Conservation (phyloP, 2,113 vertebrate genomes). For the Cyanoramphus novaezelandiae region DNA sequence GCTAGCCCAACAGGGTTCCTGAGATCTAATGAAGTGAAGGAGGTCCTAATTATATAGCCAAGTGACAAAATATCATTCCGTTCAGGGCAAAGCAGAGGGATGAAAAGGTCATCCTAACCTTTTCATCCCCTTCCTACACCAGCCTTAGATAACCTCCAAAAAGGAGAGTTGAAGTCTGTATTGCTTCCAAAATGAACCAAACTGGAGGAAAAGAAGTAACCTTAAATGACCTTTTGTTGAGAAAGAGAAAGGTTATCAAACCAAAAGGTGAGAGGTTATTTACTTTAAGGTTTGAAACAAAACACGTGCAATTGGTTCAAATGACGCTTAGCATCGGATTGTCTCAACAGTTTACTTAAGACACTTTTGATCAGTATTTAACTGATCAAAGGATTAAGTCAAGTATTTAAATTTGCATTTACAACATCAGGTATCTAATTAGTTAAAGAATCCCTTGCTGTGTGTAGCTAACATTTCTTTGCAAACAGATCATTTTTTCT, state of each 20-base stretch:
- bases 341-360: neutral
- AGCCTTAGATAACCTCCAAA: conserved; percentile 26
- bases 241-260: conserved; percentile 54
- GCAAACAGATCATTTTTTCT: neutral
- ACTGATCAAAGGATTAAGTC: neutral
- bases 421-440: neutral
- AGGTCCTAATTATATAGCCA: conserved; percentile 4
- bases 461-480: neutral
- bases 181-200: conserved; percentile 25
- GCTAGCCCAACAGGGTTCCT: neutral
- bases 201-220: neutral
- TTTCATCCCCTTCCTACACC: neutral
- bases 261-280: conserved; percentile 18
- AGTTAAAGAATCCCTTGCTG: neutral
- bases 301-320: neutral
- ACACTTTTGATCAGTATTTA: neutral
- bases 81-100: neutral
- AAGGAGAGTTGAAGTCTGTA: neutral
- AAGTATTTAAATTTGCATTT: neutral
- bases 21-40: neutral
- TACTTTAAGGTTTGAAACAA: neutral
- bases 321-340: neutral
- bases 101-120: conserved; percentile 41
- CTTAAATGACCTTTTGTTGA: conserved; percentile 17
- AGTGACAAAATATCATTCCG: neutral